phyloP scores from a whole-genome alignment of 2,888 invertebrate genomes.

The Elegia similella region DNA sequence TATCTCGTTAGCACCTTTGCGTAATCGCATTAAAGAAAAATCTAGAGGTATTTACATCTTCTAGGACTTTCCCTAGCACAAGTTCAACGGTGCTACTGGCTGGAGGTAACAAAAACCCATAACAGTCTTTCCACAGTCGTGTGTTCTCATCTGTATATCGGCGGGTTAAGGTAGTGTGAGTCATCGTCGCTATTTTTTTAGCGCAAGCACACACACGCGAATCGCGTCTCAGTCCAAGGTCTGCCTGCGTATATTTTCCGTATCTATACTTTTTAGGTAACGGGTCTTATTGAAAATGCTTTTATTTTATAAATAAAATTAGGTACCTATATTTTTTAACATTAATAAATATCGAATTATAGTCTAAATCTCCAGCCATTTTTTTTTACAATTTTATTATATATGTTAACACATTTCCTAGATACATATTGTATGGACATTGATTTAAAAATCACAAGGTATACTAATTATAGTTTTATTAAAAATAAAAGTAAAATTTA shows the following conservation, averaged over 20 bases:
- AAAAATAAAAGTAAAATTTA: too few relatives aligned
- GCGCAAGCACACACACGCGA: constrained; percentile 14
- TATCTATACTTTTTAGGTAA: too few relatives aligned
- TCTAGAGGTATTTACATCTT: background rate
- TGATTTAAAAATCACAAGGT: too few relatives aligned
- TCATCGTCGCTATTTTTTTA: constrained; percentile 45
- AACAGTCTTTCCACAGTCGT: constrained; percentile 30
- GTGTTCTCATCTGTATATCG: constrained; percentile 42
- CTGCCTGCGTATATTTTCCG: background rate
- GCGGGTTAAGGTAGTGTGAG: constrained; percentile 38
- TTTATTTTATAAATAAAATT: too few relatives aligned
- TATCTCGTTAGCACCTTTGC: constrained; percentile 5
- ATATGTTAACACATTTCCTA: too few relatives aligned
- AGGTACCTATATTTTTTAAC: too few relatives aligned
- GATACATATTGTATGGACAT: too few relatives aligned
- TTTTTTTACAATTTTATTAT: too few relatives aligned
- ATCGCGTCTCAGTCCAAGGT: background rate
- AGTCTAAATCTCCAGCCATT: too few relatives aligned
- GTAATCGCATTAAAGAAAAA: background rate
- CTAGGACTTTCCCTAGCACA: constrained; percentile 21
- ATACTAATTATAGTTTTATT: too few relatives aligned
- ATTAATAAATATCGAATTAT: too few relatives aligned
- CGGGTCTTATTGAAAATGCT: too few relatives aligned
- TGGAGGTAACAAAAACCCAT: background rate
- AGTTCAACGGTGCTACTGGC: constrained; percentile 34